These are phyloP conservation scores for Quiscalus mexicanus DNA, from an alignment of 2,113 vertebrate genomes.

Conservation along the genomic window DNA sequence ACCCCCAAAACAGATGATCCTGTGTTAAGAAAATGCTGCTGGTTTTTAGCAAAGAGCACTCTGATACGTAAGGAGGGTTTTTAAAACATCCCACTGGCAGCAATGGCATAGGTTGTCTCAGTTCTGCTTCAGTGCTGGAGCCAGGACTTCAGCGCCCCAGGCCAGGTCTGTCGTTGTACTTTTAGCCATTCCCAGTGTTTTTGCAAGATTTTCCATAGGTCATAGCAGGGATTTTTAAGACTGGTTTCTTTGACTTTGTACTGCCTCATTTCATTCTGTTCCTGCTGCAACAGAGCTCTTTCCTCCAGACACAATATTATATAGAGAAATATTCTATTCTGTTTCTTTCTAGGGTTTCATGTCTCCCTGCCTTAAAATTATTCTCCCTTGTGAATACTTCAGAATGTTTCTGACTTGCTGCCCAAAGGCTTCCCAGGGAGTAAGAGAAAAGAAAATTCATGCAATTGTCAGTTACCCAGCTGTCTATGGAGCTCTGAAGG, in stretches of 20 bases:
- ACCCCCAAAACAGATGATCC: not conserved
- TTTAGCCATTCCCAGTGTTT: not conserved
- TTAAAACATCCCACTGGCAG: not conserved
- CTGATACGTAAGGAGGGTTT: accelerated
- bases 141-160: not conserved
- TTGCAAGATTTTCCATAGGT: not conserved
- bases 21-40: not conserved
- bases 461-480: not conserved
- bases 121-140: not conserved
- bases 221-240: not conserved
- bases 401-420: constrained; percentile 1
- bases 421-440: not conserved
- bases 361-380: not conserved
- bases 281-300: not conserved
- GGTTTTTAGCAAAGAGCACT: not conserved
- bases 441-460: not conserved
- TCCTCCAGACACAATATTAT: not conserved
- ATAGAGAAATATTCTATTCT: not conserved
- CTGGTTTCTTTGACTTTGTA: not conserved
- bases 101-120: not conserved
- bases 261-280: not conserved
- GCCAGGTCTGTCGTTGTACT: not conserved
- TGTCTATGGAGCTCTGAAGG: not conserved
- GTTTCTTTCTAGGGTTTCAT: constrained; percentile 3
- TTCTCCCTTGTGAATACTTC: not conserved